phyloP scores from a whole-genome alignment of 2,113 vertebrate genomes.

The Crotalus horridus region DNA sequence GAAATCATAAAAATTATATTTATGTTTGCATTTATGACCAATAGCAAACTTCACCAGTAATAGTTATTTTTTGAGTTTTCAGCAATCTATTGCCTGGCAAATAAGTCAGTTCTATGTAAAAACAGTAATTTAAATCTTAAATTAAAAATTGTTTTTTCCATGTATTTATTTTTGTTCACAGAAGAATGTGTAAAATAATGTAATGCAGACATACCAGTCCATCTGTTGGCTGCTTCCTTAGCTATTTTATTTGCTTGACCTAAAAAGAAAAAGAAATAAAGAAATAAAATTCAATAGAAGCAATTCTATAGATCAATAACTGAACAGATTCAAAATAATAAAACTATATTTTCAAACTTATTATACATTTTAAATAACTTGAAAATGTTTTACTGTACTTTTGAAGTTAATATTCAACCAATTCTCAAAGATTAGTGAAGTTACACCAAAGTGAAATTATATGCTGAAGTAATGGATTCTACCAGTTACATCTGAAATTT shows the following conservation, averaged over 20 bases:
- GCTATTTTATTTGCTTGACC: constrained; percentile 84
- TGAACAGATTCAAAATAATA: neutral
- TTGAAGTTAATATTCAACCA: constrained; percentile 26
- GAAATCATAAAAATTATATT: neutral
- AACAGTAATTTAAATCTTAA: neutral
- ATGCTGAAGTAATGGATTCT: neutral
- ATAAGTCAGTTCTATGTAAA: neutral
- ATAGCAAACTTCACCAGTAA: neutral
- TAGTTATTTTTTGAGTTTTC: neutral
- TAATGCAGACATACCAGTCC: constrained; percentile 84
- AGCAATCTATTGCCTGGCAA: neutral
- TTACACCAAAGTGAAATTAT: neutral
- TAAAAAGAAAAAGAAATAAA: constrained; percentile 60
- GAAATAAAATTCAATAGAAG: neutral
- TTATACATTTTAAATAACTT: constrained; percentile 30
- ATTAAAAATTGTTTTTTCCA: neutral
- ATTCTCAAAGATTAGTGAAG: constrained; percentile 20
- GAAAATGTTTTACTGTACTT: constrained; percentile 5
- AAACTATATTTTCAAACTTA: neutral
- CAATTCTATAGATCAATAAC: constrained; percentile 15
- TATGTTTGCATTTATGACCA: neutral
- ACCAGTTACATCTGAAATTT: neutral
- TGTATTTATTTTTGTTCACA: constrained; percentile 14
- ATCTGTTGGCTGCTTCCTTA: constrained; percentile 91
- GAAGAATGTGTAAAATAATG: constrained; percentile 6